Conservation (phyloP, 2,888 invertebrate species). For the Euzophera pinguis region DNA sequence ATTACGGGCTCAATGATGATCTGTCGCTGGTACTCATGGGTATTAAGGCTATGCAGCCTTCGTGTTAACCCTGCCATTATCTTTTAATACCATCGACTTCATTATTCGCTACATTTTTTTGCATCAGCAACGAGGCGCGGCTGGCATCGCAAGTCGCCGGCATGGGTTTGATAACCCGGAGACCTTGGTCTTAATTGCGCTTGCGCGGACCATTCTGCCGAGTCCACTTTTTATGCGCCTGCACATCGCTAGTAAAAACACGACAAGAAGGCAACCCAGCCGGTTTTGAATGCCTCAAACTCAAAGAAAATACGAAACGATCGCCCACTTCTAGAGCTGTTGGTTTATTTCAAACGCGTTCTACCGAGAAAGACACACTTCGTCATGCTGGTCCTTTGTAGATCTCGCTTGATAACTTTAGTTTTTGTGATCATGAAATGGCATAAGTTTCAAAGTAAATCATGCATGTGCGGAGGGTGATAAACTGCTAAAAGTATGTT, state of each 20-base stretch:
- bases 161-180: slow-evolving; percentile 79
- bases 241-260: slow-evolving; percentile 77
- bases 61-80: slow-evolving; percentile 70
- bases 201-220: slow-evolving; percentile 73
- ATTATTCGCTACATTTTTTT: slow-evolving; percentile 76
- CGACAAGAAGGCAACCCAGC: slow-evolving; percentile 60
- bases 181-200: slow-evolving; percentile 80
- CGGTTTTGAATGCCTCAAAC: slow-evolving; percentile 56
- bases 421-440: slow-evolving; percentile 39
- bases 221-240: slow-evolving; percentile 77
- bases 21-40: slow-evolving; percentile 29
- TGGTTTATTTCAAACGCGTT: slow-evolving; percentile 54
- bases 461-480: slow-evolving; percentile 16
- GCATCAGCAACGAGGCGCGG: slow-evolving; percentile 66
- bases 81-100: slow-evolving; percentile 76
- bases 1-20: slow-evolving; percentile 34
- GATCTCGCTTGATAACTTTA: slow-evolving; percentile 49
- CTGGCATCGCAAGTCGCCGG: slow-evolving; percentile 61
- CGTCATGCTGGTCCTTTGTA: slow-evolving; percentile 48
- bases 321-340: slow-evolving; percentile 47
- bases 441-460: slow-evolving; percentile 24
- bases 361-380: slow-evolving; percentile 61
- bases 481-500: slow-evolving; percentile 12
- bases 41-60: slow-evolving; percentile 54
- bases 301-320: slow-evolving; percentile 47